These are phyloP conservation scores for Galemys pyrenaicus DNA, from an alignment of 2,113 vertebrate species.

Conservation along the genomic window DNA sequence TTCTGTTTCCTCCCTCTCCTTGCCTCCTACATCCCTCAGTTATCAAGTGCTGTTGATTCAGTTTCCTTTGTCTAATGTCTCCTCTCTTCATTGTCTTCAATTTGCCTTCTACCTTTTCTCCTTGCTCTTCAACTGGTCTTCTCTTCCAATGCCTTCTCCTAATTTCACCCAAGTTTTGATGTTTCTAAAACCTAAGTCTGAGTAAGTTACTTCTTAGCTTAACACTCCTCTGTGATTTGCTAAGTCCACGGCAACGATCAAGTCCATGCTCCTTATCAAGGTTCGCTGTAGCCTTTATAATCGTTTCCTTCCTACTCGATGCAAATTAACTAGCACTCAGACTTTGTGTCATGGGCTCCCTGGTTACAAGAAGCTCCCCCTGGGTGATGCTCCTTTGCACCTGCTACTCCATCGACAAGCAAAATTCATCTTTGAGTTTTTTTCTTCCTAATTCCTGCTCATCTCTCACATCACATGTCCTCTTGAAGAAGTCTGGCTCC, in stretches of 20 bases:
- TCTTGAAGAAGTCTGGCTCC: neutral
- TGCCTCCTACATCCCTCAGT: neutral
- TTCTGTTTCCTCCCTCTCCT: neutral
- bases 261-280: neutral
- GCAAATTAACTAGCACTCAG: neutral
- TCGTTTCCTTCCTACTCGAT: neutral
- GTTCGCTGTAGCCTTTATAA: neutral
- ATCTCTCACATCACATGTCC: neutral
- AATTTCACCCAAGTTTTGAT: neutral
- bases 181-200: neutral
- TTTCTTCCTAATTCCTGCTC: neutral
- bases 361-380: neutral
- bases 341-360: neutral
- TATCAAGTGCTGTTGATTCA: neutral
- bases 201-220: neutral
- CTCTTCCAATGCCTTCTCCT: neutral
- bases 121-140: neutral
- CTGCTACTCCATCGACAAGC: neutral
- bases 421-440: constrained; percentile 4
- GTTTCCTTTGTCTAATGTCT: neutral
- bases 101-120: neutral
- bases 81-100: neutral
- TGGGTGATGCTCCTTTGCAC: neutral
- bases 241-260: neutral
- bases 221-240: neutral